phyloP scores from a whole-genome alignment of 2,888 invertebrate genomes.

The Syrista parreyssii region DNA sequence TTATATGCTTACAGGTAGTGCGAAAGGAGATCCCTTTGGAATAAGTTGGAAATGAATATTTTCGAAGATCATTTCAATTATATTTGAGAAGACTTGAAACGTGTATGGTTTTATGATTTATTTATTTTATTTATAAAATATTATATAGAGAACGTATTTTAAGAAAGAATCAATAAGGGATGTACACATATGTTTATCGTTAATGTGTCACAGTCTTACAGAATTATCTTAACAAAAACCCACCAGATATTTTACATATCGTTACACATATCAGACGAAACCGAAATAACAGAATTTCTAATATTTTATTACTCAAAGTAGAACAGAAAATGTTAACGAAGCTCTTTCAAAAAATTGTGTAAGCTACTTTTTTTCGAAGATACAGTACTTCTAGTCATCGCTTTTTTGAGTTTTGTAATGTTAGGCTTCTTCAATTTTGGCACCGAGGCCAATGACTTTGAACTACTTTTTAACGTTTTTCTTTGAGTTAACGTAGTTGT shows the following conservation, averaged over 20 bases:
- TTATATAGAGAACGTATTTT: background rate
- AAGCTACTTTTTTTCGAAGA: slow-evolving; percentile 46
- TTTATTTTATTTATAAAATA: slow-evolving; percentile 20
- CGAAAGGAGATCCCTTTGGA: slow-evolving; percentile 80
- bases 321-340: slow-evolving; percentile 27
- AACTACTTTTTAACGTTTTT: slow-evolving; percentile 25
- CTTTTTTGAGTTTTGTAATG: slow-evolving; percentile 46
- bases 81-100: slow-evolving; percentile 28
- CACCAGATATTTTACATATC: background rate
- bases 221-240: no score
- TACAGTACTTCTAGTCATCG: slow-evolving; percentile 39
- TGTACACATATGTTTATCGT: no score
- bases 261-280: background rate
- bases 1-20: slow-evolving; percentile 73
- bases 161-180: background rate
- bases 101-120: slow-evolving; percentile 24
- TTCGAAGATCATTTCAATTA: slow-evolving; percentile 21
- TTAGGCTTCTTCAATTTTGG: slow-evolving; percentile 48
- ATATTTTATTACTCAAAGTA: no score
- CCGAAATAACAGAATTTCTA: no score
- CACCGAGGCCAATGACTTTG: slow-evolving; percentile 29
- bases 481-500: slow-evolving; percentile 14
- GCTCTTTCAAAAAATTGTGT: slow-evolving; percentile 52
- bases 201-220: no score
- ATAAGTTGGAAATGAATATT: slow-evolving; percentile 55